Evolutionary conservation across 2,113 vertebrate species (phyloP).

Genomic region (Centropus unirufus): DNA sequence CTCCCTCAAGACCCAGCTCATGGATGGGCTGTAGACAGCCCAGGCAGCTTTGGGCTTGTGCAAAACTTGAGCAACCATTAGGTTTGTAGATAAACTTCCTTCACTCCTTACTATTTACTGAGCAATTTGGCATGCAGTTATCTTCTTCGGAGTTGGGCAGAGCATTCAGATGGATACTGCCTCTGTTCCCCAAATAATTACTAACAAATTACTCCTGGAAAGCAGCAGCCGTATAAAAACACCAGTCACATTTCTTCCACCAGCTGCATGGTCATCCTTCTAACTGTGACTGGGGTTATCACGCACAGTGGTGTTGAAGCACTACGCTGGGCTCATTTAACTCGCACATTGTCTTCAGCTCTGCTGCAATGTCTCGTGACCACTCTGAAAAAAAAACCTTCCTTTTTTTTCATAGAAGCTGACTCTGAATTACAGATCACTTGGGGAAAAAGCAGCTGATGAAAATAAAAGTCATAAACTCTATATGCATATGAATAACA

Average conservation of each 20-base stretch:
- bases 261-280: background rate
- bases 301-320: background rate
- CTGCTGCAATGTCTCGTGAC: background rate
- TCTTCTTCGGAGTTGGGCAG: background rate
- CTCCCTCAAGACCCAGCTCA: rapidly evolving
- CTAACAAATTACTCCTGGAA: background rate
- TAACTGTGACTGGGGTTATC: background rate
- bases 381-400: background rate
- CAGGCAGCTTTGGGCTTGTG: background rate
- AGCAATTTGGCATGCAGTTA: background rate
- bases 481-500: background rate
- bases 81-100: background rate
- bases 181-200: background rate
- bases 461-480: background rate
- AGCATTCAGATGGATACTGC: background rate
- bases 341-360: background rate
- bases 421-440: background rate
- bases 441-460: background rate
- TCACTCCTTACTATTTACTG: background rate
- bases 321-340: background rate
- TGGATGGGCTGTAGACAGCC: background rate
- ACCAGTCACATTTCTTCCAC: background rate
- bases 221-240: background rate
- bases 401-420: background rate
- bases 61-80: background rate